Percentiles rank a stretch among this genome's conserved stretches.
Conservation (phyloP, 1,140 invertebrate genomes). For the Hylaeus anthracinus region DNA sequence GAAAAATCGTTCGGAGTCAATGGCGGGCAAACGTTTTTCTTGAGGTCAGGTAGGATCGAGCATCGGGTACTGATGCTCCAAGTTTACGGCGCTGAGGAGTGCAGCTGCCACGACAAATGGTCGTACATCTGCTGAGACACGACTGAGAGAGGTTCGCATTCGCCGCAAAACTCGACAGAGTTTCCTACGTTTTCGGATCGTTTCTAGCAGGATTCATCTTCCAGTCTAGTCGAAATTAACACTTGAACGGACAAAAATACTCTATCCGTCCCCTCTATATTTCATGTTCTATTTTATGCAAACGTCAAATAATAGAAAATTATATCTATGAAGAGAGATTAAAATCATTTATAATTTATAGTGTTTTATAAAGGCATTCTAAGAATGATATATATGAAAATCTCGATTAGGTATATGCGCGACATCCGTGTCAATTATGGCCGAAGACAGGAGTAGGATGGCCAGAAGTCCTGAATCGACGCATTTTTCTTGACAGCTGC, state of each 20-base stretch:
- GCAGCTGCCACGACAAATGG: constrained; percentile 77
- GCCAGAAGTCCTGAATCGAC: constrained; percentile 15
- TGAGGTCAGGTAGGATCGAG: constrained; percentile 17
- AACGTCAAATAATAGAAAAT: too few relatives aligned
- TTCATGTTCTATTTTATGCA: too few relatives aligned
- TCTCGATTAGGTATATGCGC: too few relatives aligned
- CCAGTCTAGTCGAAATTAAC: background rate
- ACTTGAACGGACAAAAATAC: too few relatives aligned
- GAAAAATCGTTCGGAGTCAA: too few relatives aligned
- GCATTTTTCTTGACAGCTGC: constrained; percentile 41
- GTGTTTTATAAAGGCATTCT: too few relatives aligned
- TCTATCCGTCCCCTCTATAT: too few relatives aligned
- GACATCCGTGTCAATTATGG: background rate
- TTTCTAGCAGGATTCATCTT: background rate
- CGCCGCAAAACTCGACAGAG: constrained; percentile 2
- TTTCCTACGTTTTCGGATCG: constrained; percentile 9
- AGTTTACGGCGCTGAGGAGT: constrained; percentile 60
- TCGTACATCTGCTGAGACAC: constrained; percentile 76
- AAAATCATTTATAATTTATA: too few relatives aligned
- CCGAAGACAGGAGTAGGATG: background rate
- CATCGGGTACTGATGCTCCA: constrained; percentile 40
- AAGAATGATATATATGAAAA: too few relatives aligned
- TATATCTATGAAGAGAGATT: too few relatives aligned
- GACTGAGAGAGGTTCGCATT: constrained; percentile 40
- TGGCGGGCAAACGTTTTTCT: too few relatives aligned